A percentile compares a stretch with the other conserved stretches of the same genome.
Conservation (phyloP, 2,113 vertebrate species). For the Zapornia atra region DNA sequence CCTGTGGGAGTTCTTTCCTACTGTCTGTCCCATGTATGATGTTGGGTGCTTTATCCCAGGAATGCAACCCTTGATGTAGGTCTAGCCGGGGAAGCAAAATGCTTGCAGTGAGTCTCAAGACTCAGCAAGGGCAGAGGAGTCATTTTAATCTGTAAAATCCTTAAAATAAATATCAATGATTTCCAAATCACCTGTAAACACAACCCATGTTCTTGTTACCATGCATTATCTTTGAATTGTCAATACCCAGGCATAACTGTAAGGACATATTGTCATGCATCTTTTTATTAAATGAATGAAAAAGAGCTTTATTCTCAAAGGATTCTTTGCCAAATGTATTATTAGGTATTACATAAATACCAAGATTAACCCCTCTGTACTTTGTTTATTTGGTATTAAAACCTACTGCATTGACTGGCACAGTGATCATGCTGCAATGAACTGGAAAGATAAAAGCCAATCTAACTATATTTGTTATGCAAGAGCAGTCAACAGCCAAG, state of each 20-base stretch:
- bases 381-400: constrained; percentile 3
- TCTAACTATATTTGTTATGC: not conserved
- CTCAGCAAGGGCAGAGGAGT: not conserved
- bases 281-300: not conserved
- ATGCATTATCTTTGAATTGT: not conserved
- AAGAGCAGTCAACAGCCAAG: not conserved
- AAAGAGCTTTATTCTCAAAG: not conserved
- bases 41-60: not conserved
- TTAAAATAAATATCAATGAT: not conserved
- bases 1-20: not conserved
- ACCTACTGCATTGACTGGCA: not conserved
- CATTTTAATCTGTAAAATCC: not conserved
- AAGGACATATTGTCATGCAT: not conserved
- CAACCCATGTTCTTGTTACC: not conserved
- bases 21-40: not conserved
- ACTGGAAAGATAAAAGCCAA: not conserved
- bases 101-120: not conserved
- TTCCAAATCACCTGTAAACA: not conserved
- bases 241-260: not conserved
- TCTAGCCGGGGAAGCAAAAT: not conserved
- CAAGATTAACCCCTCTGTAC: not conserved
- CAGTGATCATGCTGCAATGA: not conserved
- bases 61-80: not conserved
- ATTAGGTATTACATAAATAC: not conserved
- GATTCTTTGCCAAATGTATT: not conserved